A percentile compares a stretch with the other conserved stretches of the same genome.
phyloP scores from a whole-genome alignment of 2,113 vertebrate species.

The Oxyura jamaicensis region DNA sequence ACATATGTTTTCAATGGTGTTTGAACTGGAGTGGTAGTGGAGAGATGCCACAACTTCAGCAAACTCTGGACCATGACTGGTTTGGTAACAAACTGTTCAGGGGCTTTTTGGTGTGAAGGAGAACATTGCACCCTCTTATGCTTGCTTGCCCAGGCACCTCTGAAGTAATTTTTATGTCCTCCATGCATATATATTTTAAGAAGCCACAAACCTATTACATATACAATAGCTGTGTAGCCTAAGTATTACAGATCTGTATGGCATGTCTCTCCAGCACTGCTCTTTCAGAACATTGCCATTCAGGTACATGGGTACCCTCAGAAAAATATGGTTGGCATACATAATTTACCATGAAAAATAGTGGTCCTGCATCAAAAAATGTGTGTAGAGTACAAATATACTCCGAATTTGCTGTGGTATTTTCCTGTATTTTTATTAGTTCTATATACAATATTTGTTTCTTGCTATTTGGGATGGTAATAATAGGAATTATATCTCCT shows the following conservation, averaged over 20 bases:
- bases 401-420: background rate
- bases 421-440: background rate
- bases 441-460: slow-evolving; percentile 27
- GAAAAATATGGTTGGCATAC: background rate
- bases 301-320: background rate
- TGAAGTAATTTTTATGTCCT: background rate
- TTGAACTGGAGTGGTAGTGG: background rate
- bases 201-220: background rate
- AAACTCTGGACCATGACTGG: background rate
- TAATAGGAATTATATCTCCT: slow-evolving; percentile 51
- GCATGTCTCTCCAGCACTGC: background rate
- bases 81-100: background rate
- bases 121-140: background rate
- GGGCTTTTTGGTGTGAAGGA: background rate
- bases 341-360: background rate
- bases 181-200: background rate
- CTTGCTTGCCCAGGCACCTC: background rate
- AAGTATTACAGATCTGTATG: background rate
- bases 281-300: background rate
- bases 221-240: background rate
- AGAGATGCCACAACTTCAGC: background rate
- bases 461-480: slow-evolving; percentile 38
- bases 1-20: background rate
- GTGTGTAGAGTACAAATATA: background rate
- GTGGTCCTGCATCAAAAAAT: background rate